Base-by-base conservation (phyloP, 2,888 invertebrate species). In the Ariolimax columbianus region DNA sequence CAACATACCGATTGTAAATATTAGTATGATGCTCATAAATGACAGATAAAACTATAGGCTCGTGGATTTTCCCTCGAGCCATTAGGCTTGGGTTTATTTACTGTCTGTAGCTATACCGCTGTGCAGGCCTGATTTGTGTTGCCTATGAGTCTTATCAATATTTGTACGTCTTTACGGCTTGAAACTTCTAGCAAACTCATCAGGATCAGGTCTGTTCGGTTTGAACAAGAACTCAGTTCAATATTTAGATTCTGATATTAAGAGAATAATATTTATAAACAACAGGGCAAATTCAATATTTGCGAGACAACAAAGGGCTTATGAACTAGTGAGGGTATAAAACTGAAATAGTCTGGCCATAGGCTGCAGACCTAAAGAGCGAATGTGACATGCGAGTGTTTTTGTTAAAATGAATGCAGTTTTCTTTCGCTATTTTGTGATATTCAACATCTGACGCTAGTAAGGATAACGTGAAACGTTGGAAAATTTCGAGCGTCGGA, bases 251-350 rank as follows among this genome's bases (percentile, higher is more conserved):
- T 86, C 86, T 82, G 84, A 87, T 87, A 87, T 87, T 87, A 86
- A 82, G 86, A 84, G 86, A 86, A 86, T 87, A 84, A 87, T 87
- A 87, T 87, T 87, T 87, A 87, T 87, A 86, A 87, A 87, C 87
- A 87, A 80, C 70, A 51, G 82, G 84, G 75, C 77, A 84, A 83
- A 84, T 87, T 87, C 87, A 87, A 87, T 87, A 87, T 87, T 87
- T 85, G 85, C 85, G 63, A 82, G 40, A 77, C 82, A 85, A 85
- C 85, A 85, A 85, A 84, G 84, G 84, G 73, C 81, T 81, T 75
- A 77, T 81, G 77, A 81, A 30, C 36, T 51, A 38, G 78, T 81
- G 75, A 66, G 81, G 81, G 81, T 85, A 85, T 85, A 85, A 85
- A 85, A 55, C 85, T 81, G 83, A 51, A 78, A 77, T 70, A 70